phyloP scores from a whole-genome alignment of 1,140 invertebrate species.

The Neocloeon triangulifer region DNA sequence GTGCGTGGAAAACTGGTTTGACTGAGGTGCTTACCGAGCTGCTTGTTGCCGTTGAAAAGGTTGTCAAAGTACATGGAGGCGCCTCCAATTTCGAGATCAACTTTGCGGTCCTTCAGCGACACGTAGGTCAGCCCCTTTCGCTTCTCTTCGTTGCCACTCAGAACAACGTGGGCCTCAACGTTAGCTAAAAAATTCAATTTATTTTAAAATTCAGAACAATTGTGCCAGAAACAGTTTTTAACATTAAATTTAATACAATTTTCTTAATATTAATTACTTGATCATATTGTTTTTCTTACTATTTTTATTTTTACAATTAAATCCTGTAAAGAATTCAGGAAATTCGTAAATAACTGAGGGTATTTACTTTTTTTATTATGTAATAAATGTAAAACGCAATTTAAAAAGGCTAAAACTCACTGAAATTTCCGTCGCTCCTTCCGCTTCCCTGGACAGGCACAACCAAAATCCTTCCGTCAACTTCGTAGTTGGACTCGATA shows the following conservation, averaged over 20 bases:
- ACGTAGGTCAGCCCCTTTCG: conserved; percentile 2
- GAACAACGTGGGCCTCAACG: background rate
- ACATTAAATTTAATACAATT: too few species aligned
- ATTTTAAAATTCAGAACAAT: too few species aligned
- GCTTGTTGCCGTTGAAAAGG: conserved; percentile 5
- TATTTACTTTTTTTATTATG: too few species aligned
- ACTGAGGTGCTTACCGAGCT: conserved; percentile 2
- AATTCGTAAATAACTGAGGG: too few species aligned
- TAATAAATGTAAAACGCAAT: too few species aligned
- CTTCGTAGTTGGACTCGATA: conserved; percentile 22
- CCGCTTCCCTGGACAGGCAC: conserved; percentile 25
- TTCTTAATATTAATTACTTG: too few species aligned
- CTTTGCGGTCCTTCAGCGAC: conserved; percentile 1
- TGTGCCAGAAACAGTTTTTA: too few species aligned
- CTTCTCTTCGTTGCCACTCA: background rate
- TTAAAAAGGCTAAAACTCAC: conserved; percentile 18
- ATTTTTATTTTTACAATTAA: too few species aligned
- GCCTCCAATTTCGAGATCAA: background rate
- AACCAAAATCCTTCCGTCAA: conserved; percentile 24
- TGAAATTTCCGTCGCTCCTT: conserved; percentile 22
- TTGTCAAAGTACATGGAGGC: background rate
- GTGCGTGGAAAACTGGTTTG: too few species aligned
- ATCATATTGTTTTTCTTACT: too few species aligned
- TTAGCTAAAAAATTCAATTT: background rate
- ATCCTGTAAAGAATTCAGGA: too few species aligned